A percentile compares a stretch with the other conserved stretches of the same genome.
Conservation (phyloP, 1,140 invertebrate genomes). For the Dinothrombium tinctorium region DNA sequence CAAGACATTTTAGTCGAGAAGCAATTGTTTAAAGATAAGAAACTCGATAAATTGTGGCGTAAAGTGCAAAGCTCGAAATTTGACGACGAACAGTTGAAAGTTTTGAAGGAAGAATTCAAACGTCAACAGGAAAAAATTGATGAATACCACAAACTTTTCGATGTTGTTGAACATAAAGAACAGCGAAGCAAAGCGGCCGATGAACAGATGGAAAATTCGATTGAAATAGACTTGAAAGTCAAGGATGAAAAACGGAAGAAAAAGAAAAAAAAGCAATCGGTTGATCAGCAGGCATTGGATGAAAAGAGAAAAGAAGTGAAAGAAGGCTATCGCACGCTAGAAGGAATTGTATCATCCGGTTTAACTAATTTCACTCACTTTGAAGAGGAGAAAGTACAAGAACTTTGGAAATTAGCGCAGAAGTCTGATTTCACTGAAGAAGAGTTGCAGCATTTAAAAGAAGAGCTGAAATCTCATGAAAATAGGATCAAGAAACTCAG, state of each 20-base stretch:
- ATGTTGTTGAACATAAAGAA: constrained; percentile 26
- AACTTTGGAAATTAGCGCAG: constrained; percentile 54
- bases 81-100: constrained; percentile 45
- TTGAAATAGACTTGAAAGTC: constrained; percentile 13
- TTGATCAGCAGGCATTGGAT: constrained; percentile 22
- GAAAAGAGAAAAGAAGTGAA: constrained; percentile 49
- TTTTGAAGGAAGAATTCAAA: constrained; percentile 62
- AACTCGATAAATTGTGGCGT: constrained; percentile 64
- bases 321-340: constrained; percentile 50
- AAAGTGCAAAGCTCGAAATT: constrained; percentile 55
- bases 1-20: constrained; percentile 38
- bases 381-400: constrained; percentile 63
- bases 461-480: constrained; percentile 67
- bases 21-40: constrained; percentile 63
- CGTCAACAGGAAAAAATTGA: constrained; percentile 83
- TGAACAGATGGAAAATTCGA: constrained; percentile 16
- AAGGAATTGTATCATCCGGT: constrained; percentile 40
- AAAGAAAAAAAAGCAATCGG: constrained; percentile 11
- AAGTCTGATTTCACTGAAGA: constrained; percentile 49
- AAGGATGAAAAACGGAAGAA: constrained; percentile 5
- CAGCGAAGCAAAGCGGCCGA: background rate
- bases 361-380: constrained; percentile 46
- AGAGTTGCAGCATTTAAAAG: constrained; percentile 57
- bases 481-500: constrained; percentile 54
- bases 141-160: constrained; percentile 54